Evolutionary conservation across 2,888 invertebrate species (phyloP).

Genomic region (Loripinus fragilis): DNA sequence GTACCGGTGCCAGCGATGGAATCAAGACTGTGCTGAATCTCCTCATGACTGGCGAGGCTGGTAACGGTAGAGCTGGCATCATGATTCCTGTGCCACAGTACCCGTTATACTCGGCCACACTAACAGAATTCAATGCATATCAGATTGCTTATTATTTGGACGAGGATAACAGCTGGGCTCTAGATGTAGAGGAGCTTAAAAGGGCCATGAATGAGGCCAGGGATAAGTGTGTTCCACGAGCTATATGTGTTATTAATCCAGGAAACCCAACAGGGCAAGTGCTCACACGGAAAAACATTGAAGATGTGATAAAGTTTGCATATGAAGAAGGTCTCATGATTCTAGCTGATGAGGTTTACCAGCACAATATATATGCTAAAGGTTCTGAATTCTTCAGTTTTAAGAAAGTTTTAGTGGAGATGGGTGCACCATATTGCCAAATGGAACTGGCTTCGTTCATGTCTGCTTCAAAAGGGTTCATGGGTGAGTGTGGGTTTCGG

Average conservation of each 20-base stretch:
- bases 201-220: slow-evolving; percentile 88
- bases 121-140: slow-evolving; percentile 94
- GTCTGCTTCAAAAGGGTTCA: slow-evolving; percentile 95
- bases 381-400: slow-evolving; percentile 96
- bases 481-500: slow-evolving; percentile 93
- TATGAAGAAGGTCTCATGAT: slow-evolving; percentile 92
- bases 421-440: slow-evolving; percentile 93
- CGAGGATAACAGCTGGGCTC: slow-evolving; percentile 93
- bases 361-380: slow-evolving; percentile 97
- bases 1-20: slow-evolving; percentile 95
- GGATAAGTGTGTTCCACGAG: slow-evolving; percentile 88
- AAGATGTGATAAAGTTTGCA: slow-evolving; percentile 95
- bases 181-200: slow-evolving; percentile 91
- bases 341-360: slow-evolving; percentile 89
- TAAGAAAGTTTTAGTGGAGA: slow-evolving; percentile 95
- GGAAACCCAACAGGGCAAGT: slow-evolving; percentile 98
- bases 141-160: slow-evolving; percentile 88
- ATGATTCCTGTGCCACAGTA: slow-evolving; percentile 99
- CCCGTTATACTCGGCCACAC: slow-evolving; percentile 97
- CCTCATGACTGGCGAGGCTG: slow-evolving; percentile 78
- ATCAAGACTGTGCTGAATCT: slow-evolving; percentile 94
- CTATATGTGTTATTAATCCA: slow-evolving; percentile 97
- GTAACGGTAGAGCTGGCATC: slow-evolving; percentile 88
- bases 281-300: slow-evolving; percentile 93
- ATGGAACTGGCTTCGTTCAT: slow-evolving; percentile 98